These are phyloP conservation scores for Heterodera filipjevi DNA, from an alignment of 2,888 invertebrate species.

Conservation along the genomic window DNA sequence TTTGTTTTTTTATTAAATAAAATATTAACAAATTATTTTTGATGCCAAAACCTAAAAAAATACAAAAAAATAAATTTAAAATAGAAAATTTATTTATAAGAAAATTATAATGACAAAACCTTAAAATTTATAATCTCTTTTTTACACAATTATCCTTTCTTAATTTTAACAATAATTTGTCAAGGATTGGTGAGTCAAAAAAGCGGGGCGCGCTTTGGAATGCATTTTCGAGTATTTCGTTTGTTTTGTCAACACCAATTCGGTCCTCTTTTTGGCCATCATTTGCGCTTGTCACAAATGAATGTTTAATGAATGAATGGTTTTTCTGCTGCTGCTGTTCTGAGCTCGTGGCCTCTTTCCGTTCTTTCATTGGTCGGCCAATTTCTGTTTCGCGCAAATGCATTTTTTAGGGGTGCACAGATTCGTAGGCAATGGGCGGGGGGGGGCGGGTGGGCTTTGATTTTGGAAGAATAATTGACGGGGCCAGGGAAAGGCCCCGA, in stretches of 20 bases:
- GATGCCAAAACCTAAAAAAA: too few relatives aligned
- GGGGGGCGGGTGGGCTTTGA: neutral
- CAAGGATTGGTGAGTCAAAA: neutral
- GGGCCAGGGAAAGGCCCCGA: neutral
- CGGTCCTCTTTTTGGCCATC: neutral
- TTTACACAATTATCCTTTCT: too few relatives aligned
- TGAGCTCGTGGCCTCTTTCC: neutral
- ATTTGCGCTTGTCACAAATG: neutral
- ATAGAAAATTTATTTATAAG: too few relatives aligned
- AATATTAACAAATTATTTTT: too few relatives aligned
- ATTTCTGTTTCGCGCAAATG: neutral
- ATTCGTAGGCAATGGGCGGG: neutral
- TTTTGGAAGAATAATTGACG: neutral
- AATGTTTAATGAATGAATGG: too few relatives aligned
- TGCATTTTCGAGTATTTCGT: too few relatives aligned
- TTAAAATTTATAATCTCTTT: too few relatives aligned
- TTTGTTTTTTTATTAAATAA: too few relatives aligned
- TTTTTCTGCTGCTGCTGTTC: neutral
- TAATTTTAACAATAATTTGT: too few relatives aligned
- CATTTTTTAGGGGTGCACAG: neutral
- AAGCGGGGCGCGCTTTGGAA: too few relatives aligned
- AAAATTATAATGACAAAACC: too few relatives aligned
- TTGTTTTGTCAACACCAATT: neutral
- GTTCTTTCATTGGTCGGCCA: conserved; percentile 1
- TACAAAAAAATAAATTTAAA: too few relatives aligned